Evolutionary conservation across 2,888 invertebrate genomes (phyloP), one percentile per base, ranked within the genome.

Genomic region (Acanthoscelides obtectus): DNA sequence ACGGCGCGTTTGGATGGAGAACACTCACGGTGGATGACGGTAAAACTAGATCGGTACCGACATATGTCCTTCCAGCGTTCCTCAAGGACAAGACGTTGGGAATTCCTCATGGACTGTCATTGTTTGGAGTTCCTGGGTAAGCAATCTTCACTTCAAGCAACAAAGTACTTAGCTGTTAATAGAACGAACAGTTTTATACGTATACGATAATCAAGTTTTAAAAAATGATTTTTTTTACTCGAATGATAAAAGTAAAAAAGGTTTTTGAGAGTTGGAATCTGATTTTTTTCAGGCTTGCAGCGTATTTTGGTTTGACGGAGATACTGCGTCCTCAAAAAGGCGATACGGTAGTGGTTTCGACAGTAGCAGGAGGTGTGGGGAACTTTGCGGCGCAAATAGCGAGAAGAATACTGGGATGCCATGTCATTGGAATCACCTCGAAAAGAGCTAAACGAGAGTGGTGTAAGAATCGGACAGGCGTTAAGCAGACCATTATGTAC

Each of bases 311-410:
- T 0, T 85, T 93, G 12, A 83, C 90, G 74, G 91, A 93, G 76
- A 86, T 93, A 73, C 92, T 92, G 75, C 83, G 89, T 72, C 92
- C 93, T 0, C 90, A 92, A 83, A 77, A 87, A 12, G 93, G 92
- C 8, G 93, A 94, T 83, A 90, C 90, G 0, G 87, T 94, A n/a
- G 90, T 91, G 0, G 89, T 94, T 0, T 90, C 89, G 45, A 90
- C 90, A 2, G 94, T 93, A 19, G 93, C 92, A 45, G 94, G 94
- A 20, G 93, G 93, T 63, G 93, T 94, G 19, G 94, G 94, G 3
- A 90, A 89, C 71, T 88, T 91, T 68, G 93, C 93, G 25, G 93
- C 93, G 1, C 94, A 94, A 86, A 91, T 94, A 74, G 93, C 89
- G 0, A 93, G 93, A 85, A n/a, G n/a, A n/a, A 87, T 90, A 68